A percentile compares a stretch with the other conserved stretches of the same genome.
These are phyloP conservation scores for Dasypogon diadema DNA, from an alignment of 2,888 invertebrate genomes.

Conservation along the genomic window DNA sequence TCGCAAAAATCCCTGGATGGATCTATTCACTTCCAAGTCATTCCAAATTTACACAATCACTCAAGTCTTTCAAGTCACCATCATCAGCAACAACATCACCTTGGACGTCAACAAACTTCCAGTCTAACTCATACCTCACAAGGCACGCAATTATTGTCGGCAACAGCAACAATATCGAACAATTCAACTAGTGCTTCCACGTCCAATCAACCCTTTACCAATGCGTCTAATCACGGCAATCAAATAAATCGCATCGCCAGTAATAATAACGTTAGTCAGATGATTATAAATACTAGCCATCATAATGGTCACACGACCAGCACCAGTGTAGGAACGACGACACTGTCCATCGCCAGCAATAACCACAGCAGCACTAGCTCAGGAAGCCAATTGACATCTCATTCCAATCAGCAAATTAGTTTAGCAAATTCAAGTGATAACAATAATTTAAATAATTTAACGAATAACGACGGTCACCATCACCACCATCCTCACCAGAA, in stretches of 20 bases:
- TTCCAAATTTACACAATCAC: constrained; percentile 59
- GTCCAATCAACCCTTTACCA: constrained; percentile 58
- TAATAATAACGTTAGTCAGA: constrained; percentile 63
- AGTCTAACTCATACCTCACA: constrained; percentile 53
- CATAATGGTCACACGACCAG: constrained; percentile 55
- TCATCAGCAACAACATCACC: constrained; percentile 60
- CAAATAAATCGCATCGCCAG: constrained; percentile 65
- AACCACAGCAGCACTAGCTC: constrained; percentile 58
- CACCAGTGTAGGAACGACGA: constrained; percentile 56
- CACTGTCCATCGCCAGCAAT: constrained; percentile 59
- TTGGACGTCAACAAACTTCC: constrained; percentile 54
- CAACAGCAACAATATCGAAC: constrained; percentile 37
- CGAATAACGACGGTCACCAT: constrained; percentile 54
- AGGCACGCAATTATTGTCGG: constrained; percentile 54
- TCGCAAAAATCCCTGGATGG: constrained; percentile 59
- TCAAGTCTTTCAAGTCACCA: constrained; percentile 56
- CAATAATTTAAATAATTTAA: constrained; percentile 60
- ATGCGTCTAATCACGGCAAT: constrained; percentile 62
- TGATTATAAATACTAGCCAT: constrained; percentile 57
- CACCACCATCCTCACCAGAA: constrained; percentile 60
- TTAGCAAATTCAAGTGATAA: constrained; percentile 60
- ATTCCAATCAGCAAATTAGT: constrained; percentile 62
- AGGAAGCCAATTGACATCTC: constrained; percentile 55
- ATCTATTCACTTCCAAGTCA: constrained; percentile 65
- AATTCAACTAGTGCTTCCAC: constrained; percentile 46